Conservation (phyloP, 35 echinoderm and acorn worm species). For the Stichopus chloronotus region DNA sequence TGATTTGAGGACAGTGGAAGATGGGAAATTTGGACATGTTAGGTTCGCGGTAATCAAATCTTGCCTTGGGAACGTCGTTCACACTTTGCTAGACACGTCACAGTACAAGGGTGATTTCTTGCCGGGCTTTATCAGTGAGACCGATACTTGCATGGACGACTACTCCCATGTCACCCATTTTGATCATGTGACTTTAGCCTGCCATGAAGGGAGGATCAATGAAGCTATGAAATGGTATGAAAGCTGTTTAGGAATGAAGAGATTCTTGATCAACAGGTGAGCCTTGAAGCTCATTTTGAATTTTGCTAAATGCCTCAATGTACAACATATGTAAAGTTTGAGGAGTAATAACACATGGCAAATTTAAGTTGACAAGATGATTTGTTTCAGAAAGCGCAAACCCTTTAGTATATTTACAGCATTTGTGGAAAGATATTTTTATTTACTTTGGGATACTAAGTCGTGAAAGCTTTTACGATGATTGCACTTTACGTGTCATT, state of each 20-base stretch:
- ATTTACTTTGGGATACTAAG: too few relatives aligned
- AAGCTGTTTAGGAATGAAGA: conserved; percentile 88
- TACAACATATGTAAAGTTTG: neutral
- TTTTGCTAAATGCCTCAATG: neutral
- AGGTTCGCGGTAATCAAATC: conserved; percentile 76
- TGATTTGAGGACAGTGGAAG: conserved; percentile 54
- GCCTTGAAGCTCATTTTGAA: neutral
- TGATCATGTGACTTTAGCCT: conserved; percentile 93
- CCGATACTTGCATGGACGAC: neutral
- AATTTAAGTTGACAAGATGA: neutral
- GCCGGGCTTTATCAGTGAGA: conserved; percentile 65
- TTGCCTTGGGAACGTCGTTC: conserved; percentile 88
- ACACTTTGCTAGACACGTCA: conserved; percentile 77
- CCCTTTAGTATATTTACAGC: neutral
- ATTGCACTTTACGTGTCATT: too few relatives aligned
- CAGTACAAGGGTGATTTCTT: conserved; percentile 83
- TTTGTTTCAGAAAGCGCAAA: neutral
- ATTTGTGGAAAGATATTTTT: too few relatives aligned
- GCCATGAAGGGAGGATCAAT: conserved; percentile 66
- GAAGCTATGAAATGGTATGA: conserved; percentile 80
- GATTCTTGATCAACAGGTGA: conserved; percentile 86
- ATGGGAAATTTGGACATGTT: conserved; percentile 52
- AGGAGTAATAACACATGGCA: too few relatives aligned
- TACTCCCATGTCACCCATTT: conserved; percentile 65
- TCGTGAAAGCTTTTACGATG: too few relatives aligned